These are phyloP conservation scores for Entelurus aequoreus DNA, from an alignment of 2,113 vertebrate genomes.

Conservation along the genomic window DNA sequence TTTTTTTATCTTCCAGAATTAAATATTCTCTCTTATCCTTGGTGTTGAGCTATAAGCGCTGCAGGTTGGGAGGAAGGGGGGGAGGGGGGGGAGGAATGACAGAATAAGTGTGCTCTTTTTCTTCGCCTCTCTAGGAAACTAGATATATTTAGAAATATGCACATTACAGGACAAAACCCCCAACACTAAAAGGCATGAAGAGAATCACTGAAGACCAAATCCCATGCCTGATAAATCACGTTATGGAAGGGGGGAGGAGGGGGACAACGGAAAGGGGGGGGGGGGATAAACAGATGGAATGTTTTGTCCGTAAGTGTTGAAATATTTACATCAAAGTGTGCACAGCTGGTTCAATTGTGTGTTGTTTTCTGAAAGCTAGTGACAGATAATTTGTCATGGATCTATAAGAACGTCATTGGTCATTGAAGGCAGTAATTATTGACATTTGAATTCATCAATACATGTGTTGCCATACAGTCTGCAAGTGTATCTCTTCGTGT, in stretches of 20 bases:
- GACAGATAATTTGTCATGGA: constrained; percentile 23
- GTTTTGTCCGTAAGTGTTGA: constrained; percentile 39
- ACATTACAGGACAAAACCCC: constrained; percentile 55
- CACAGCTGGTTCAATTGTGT: constrained; percentile 45
- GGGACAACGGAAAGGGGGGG: constrained; percentile 26
- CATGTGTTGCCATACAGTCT: no score
- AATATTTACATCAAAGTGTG: constrained; percentile 41
- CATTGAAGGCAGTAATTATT: no score
- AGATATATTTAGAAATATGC: constrained; percentile 66
- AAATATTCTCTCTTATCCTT: constrained; percentile 70
- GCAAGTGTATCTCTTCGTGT: no score
- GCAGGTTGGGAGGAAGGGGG: constrained; percentile 33
- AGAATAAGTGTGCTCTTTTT: constrained; percentile 5
- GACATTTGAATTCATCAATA: no score
- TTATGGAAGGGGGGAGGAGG: constrained; percentile 33
- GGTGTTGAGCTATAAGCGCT: constrained; percentile 54
- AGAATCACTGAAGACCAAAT: constrained; percentile 26
- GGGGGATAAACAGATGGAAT: constrained; percentile 32
- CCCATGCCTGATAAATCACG: constrained; percentile 58
- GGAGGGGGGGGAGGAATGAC: constrained; percentile 26
- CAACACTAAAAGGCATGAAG: constrained; percentile 29
- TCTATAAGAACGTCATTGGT: no score
- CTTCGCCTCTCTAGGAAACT: constrained; percentile 57
- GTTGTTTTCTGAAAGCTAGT: constrained; percentile 16
- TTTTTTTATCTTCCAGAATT: constrained; percentile 55